Evolutionary conservation across 2,113 vertebrate species (phyloP), one percentile per base, ranked within the genome.

Genomic region (Calyptomena viridis): DNA sequence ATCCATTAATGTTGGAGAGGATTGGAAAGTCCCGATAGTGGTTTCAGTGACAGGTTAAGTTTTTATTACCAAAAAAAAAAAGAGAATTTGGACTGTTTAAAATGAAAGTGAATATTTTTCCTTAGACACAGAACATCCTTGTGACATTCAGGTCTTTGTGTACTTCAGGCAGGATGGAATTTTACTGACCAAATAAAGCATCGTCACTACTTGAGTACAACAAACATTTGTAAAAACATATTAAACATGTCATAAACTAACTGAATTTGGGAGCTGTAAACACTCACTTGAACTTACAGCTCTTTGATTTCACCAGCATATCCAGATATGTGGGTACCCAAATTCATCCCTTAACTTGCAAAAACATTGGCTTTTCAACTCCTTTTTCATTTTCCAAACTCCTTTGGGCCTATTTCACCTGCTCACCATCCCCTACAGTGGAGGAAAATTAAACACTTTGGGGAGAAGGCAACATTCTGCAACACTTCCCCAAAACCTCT

Each of bases 141-240:
- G 97, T 97, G 96, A 97, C 95, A 97, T 97, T 96, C 97, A 96
- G 94, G 89, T 95, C 91, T 95, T 87, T 91, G 91, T 76, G 1
- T 69, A 88, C 67, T 95, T 96, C 93, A 95, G 95, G 95, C 88
- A 97, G 93, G 97, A 96, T 94, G 95, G 94, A 97, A 97, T 94
- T 91, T 96, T 78, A 93, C 95, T 96, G 96, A 96, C 96, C 97
- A 97, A 98, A 98, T 89, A 97, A 84, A 97, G 84, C 69, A 71
- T 93, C 89, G 59, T 97, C 97, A 96, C 96, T 96, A 73, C 93
- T 88, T 63, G 92, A 98, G 94, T 94, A 97, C 95, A 98, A 90
- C 96, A 98, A 98, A 98, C 98, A 97, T 98, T 98, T 97, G 93
- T 96, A 94, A 97, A 98, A 97, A 97, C 96, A 89, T 92, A 94